Conservation (phyloP, 2,113 vertebrate species). For the Neomonachus schauinslandi region DNA sequence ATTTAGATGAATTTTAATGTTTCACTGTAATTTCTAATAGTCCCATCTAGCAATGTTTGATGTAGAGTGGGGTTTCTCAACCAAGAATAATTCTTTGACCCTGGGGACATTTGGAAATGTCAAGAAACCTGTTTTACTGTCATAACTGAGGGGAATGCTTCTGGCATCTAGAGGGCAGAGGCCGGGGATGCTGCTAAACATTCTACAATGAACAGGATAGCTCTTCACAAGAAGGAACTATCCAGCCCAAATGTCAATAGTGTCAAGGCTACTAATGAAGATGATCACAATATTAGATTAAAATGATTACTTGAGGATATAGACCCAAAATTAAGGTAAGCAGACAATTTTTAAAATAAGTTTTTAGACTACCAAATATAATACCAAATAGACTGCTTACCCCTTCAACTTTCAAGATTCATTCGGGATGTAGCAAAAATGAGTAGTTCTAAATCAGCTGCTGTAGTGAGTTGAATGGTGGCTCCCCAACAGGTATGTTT, state of each 20-base stretch:
- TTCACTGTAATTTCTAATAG: not conserved
- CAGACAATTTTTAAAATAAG: not conserved
- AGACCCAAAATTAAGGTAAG: not conserved
- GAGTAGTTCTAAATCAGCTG: not conserved
- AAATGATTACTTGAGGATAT: not conserved
- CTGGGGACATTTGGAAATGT: not conserved
- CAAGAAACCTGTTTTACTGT: not conserved
- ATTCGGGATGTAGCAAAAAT: not conserved
- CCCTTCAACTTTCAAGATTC: conserved; percentile 7
- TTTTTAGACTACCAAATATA: not conserved
- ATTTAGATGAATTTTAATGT: conserved; percentile 15
- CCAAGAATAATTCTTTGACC: not conserved
- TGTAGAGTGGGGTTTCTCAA: not conserved
- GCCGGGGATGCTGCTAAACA: not conserved
- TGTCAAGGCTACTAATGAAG: not conserved
- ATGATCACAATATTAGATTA: not conserved
- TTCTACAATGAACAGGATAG: not conserved
- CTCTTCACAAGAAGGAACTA: not conserved
- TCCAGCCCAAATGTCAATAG: not conserved
- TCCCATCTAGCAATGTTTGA: not conserved
- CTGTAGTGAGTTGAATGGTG: not conserved
- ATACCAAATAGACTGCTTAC: not conserved
- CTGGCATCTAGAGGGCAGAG: not conserved
- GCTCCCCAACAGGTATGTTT: not conserved
- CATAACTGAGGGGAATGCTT: not conserved